These are phyloP conservation scores for Nephotettix cincticeps DNA, from an alignment of 1,140 invertebrate genomes.

Conservation along the genomic window DNA sequence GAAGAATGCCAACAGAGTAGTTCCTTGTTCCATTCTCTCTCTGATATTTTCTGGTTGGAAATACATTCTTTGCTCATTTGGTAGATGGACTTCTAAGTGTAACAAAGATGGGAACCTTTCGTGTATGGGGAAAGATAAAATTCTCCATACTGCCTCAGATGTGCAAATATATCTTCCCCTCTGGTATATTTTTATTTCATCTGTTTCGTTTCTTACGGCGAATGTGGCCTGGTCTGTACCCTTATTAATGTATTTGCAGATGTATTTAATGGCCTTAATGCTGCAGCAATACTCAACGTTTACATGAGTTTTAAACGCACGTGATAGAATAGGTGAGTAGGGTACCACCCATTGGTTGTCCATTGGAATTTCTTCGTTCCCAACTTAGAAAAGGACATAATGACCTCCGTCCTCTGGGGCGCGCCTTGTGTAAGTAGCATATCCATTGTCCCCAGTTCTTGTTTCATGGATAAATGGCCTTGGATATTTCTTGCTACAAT, in stretches of 20 bases:
- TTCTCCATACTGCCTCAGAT: constrained; percentile 48
- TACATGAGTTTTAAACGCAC: constrained; percentile 38
- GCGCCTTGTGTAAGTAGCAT: constrained; percentile 47
- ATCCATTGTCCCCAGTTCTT: too few relatives aligned
- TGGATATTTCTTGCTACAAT: too few relatives aligned
- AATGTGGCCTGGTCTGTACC: constrained; percentile 47
- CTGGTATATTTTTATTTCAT: constrained; percentile 43
- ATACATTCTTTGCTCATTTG: constrained; percentile 4
- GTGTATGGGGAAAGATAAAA: constrained; percentile 41
- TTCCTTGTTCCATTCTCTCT: constrained; percentile 34
- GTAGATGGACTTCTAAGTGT: background rate
- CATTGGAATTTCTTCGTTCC: too few relatives aligned
- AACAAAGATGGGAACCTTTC: background rate
- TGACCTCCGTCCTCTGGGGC: constrained; percentile 37
- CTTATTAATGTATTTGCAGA: constrained; percentile 50
- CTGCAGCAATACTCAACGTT: constrained; percentile 48
- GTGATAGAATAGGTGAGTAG: background rate
- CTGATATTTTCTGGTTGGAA: background rate
- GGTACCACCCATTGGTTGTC: background rate
- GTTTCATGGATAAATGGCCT: too few relatives aligned
- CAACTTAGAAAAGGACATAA: background rate
- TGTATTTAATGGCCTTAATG: constrained; percentile 44
- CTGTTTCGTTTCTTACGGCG: constrained; percentile 39
- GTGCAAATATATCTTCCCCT: constrained; percentile 47
- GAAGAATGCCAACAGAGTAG: constrained; percentile 2